Base-by-base conservation (phyloP, 2,888 invertebrate genomes). In the Xanthia togata region DNA sequence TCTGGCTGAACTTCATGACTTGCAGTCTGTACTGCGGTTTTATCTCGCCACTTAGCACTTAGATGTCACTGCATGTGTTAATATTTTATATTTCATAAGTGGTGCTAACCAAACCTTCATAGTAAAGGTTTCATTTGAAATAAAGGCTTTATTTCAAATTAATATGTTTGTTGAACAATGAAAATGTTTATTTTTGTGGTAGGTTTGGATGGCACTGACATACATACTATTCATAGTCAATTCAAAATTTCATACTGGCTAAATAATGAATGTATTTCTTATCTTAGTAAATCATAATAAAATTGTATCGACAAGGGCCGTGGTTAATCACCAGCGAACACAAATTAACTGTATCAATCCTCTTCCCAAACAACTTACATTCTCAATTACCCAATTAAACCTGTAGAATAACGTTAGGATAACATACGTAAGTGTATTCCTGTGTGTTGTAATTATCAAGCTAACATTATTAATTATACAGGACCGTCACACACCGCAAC, bases 391-490 rank as follows among this genome's bases (percentile, higher is more conserved):
- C 35, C n/a, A 53, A 79, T 35, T 23, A 41, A 23, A 41, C 71
- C 12, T 47, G 20, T 47, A 8, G 17, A 64, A n/a, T 20, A 31
- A 41, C 20, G 9, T 23, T n/a, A 60, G 9, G 31, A 60, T 70
- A 57, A 20, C 53, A 47, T 11, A 3, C 59, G n/a, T 65, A 50
- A 75, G 41, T 41, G 60, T 47, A 55, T 60, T 64, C 47, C 31
- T 55, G 75, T 70, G 63, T 65, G 60, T 65, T 60, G 47, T 65
- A 69, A 69, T 69, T 69, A 65, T 60, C 4, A 65, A 26, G 55
- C 47, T 67, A 73, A 67, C n/a, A 20, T 55, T 26, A 82, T 76
- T 69, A 65, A 65, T 70, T 60, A 76, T 70, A 57, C 35, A 35
- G 47, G 31, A 60, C 41, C 26, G 35, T 53, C 57, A 63, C 67